Percentiles rank a stretch among this genome's conserved stretches.
Evolutionary conservation across 2,888 invertebrate species (phyloP).

Genomic region (Sinhomidia bicolor): DNA sequence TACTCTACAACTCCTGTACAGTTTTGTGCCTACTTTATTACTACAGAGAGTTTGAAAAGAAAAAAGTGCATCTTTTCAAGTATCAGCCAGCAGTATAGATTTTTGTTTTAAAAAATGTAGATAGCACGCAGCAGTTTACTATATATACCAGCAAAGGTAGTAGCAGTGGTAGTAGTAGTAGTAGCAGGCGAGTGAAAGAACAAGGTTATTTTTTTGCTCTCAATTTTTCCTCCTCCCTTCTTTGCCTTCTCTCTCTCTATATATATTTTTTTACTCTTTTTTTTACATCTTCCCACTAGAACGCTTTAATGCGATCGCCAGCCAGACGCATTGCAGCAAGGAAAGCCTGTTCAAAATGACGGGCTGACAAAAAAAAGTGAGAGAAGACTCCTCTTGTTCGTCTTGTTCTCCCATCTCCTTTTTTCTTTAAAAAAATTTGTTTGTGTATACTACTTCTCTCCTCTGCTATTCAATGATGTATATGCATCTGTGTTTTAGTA

Average conservation of each 20-base stretch:
- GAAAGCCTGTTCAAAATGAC: conserved; percentile 39
- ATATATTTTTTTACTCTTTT: no score
- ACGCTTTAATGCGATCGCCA: conserved; percentile 11
- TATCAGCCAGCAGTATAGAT: background rate
- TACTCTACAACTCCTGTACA: no score
- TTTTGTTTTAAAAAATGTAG: no score
- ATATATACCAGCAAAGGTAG: no score
- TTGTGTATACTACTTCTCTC: no score
- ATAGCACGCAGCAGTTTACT: background rate
- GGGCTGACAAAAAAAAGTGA: conserved; percentile 22
- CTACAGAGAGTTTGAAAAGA: background rate
- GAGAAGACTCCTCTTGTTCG: conserved; percentile 17
- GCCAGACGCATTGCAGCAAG: conserved; percentile 61
- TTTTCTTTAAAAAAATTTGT: background rate
- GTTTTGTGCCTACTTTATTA: conserved; percentile 10
- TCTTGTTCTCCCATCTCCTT: background rate
- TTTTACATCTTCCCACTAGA: background rate
- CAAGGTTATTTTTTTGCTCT: conserved; percentile 1
- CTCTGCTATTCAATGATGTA: conserved; percentile 17
- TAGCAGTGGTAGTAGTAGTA: background rate
- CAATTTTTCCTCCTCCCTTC: background rate
- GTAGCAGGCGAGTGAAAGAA: background rate
- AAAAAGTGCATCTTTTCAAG: conserved; percentile 28
- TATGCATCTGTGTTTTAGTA: background rate
- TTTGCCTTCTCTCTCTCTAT: background rate